Conservation (phyloP, 2,797 vertebrate species). For the Pyrocephalus nanus region DNA sequence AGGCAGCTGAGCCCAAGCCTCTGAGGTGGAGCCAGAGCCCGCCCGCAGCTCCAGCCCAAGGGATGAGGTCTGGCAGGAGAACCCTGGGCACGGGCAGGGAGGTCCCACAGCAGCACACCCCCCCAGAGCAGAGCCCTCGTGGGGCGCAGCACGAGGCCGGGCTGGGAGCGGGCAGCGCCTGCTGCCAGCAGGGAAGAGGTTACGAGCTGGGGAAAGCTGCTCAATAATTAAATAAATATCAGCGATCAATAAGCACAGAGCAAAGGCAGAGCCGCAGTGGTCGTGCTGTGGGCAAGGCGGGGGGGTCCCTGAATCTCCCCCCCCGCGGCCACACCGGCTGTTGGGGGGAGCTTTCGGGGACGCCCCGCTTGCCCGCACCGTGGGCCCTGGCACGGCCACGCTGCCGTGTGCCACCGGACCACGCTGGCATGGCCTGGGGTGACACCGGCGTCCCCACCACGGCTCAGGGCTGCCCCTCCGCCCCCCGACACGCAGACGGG, state of each 20-base stretch:
- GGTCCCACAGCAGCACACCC: not conserved
- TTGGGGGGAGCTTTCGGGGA: not conserved
- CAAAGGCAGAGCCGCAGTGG: slow-evolving; percentile 22
- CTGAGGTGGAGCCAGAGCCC: not conserved
- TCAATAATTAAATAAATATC: slow-evolving; percentile 69
- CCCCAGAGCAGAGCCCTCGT: not conserved
- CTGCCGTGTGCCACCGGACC: not conserved
- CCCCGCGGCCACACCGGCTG: accelerated
- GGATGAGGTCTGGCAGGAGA: not conserved
- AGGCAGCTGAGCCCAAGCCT: not conserved
- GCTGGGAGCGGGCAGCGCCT: not conserved
- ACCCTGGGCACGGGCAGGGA: not conserved
- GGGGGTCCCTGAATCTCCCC: not conserved
- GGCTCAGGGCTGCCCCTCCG: not conserved
- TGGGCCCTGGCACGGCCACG: not conserved
- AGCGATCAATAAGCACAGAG: slow-evolving; percentile 45
- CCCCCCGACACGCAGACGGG: accelerated
- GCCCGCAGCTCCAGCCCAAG: not conserved
- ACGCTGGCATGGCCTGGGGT: not conserved
- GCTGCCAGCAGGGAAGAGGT: slow-evolving; percentile 42
- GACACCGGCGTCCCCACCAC: not conserved
- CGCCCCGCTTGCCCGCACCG: not conserved
- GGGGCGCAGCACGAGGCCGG: not conserved
- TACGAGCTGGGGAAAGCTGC: not conserved
- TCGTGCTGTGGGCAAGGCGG: not conserved